A percentile compares a stretch with the other conserved stretches of the same genome.
These are phyloP conservation scores for Neelides sp. DNA, from an alignment of 1,140 invertebrate genomes.

Conservation along the genomic window DNA sequence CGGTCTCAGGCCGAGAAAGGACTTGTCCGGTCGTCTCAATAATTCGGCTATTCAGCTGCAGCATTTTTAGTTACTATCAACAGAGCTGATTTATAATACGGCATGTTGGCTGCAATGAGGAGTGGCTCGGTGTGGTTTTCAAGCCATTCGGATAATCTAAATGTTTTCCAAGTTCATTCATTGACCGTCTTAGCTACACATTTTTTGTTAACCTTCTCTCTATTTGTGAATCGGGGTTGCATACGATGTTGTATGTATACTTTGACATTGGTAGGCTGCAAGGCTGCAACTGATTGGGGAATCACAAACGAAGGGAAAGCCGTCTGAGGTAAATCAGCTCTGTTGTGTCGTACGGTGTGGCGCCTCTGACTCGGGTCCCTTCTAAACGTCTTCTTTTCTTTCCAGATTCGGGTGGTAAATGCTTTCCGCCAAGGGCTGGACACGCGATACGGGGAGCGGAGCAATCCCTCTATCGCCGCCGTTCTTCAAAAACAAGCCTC, in stretches of 20 bases:
- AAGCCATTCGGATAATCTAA: conserved; percentile 25
- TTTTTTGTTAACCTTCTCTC: not conserved
- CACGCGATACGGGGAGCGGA: conserved; percentile 80
- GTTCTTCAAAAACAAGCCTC: conserved; percentile 81
- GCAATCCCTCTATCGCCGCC: conserved; percentile 73
- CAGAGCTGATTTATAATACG: conserved; percentile 33
- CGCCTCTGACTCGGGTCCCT: conserved; percentile 5
- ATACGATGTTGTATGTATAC: conserved; percentile 10
- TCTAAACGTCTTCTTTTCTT: conserved; percentile 34
- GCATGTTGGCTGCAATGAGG: conserved; percentile 31
- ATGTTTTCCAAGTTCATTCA: conserved; percentile 20
- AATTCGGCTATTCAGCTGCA: conserved; percentile 24
- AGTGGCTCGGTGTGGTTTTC: conserved; percentile 30
- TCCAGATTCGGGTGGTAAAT: conserved; percentile 97
- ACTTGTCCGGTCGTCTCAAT: conserved; percentile 3
- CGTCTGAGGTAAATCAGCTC: conserved; percentile 32
- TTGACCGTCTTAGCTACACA: not conserved
- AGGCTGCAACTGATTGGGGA: conserved; percentile 32
- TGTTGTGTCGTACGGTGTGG: conserved; percentile 29
- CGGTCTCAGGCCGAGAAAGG: not conserved
- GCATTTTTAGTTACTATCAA: conserved; percentile 30
- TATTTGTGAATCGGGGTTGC: not conserved
- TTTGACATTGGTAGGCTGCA: conserved; percentile 31
- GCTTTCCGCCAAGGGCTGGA: conserved; percentile 97
- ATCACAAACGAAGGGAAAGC: conserved; percentile 30